phyloP scores from a whole-genome alignment of 2,888 invertebrate genomes.

The Melanophora roralis region DNA sequence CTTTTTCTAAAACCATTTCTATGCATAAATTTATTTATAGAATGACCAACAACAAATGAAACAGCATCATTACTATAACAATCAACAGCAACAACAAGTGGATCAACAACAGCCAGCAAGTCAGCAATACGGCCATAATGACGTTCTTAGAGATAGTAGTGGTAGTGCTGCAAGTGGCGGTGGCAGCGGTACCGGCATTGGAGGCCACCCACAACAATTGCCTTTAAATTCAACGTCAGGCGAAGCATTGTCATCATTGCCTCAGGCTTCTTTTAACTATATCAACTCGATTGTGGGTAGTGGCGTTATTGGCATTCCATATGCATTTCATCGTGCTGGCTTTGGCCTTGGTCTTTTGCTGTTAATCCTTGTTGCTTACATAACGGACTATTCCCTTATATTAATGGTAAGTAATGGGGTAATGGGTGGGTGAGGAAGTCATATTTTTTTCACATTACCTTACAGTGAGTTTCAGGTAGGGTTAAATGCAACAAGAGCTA shows the following conservation, averaged over 20 bases:
- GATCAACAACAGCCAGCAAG: conserved; percentile 62
- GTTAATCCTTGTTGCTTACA: conserved; percentile 83
- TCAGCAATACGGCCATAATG: conserved; percentile 51
- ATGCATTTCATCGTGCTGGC: conserved; percentile 87
- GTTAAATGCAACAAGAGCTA: too few species aligned
- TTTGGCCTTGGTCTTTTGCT: conserved; percentile 86
- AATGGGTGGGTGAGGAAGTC: background rate
- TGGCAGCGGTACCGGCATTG: background rate
- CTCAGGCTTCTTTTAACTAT: conserved; percentile 90
- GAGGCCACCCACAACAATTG: conserved; percentile 31
- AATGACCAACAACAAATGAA: conserved; percentile 70
- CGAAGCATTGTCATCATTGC: conserved; percentile 82
- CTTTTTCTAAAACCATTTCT: background rate
- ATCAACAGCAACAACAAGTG: conserved; percentile 65
- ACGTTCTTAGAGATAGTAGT: conserved; percentile 26
- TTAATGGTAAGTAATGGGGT: conserved; percentile 83
- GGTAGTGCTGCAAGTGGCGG: conserved; percentile 11
- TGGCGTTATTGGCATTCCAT: conserved; percentile 91
- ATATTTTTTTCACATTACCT: too few species aligned
- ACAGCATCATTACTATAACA: conserved; percentile 56
- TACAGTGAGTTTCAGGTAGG: too few species aligned
- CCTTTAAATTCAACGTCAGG: conserved; percentile 61
- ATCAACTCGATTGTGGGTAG: conserved; percentile 93
- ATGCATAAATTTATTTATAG: conserved; percentile 55
- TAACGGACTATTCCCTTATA: conserved; percentile 89